A percentile compares a stretch with the other conserved stretches of the same genome.
phyloP scores from a whole-genome alignment of 2,888 invertebrate genomes.

The Oxystoma pomonae region DNA sequence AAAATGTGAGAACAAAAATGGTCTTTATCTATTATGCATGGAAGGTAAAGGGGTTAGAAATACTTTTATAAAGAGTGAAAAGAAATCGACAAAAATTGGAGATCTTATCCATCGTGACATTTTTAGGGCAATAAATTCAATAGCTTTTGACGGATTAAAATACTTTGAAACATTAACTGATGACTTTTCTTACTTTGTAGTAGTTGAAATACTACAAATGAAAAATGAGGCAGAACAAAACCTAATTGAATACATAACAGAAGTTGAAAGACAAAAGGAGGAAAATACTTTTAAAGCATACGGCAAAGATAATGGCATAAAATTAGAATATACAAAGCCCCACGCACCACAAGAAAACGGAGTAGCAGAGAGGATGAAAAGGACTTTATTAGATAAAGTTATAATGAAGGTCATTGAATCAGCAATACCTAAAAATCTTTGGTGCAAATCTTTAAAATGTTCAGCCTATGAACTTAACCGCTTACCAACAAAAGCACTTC shows the following conservation, averaged over 20 bases:
- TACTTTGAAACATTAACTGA: conserved; percentile 18
- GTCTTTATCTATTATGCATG: conserved; percentile 5
- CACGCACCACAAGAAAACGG: too few relatives aligned
- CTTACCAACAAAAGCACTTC: conserved; percentile 12
- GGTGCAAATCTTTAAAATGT: conserved; percentile 17
- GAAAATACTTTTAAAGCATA: conserved; percentile 5
- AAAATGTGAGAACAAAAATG: conserved; percentile 7
- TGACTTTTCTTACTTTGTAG: conserved; percentile 15
- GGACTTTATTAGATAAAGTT: too few relatives aligned
- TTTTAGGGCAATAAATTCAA: conserved; percentile 12
- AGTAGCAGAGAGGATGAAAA: too few relatives aligned
- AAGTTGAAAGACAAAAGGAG: conserved; percentile 7
- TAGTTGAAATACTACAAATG: conserved; percentile 9
- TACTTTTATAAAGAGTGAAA: conserved; percentile 1
- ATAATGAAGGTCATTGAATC: too few relatives aligned
- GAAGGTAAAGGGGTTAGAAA: not conserved
- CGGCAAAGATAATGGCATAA: too few relatives aligned
- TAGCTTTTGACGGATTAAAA: conserved; percentile 8
- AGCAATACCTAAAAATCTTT: too few relatives aligned
- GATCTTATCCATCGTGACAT: conserved; percentile 10
- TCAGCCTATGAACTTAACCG: conserved; percentile 20
- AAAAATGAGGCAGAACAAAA: conserved; percentile 7
- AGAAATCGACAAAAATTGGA: conserved; percentile 8
- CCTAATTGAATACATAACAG: not conserved
- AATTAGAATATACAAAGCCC: too few relatives aligned